Base-by-base conservation (phyloP, 1,140 invertebrate species). In the Mesaphorura yosii region DNA sequence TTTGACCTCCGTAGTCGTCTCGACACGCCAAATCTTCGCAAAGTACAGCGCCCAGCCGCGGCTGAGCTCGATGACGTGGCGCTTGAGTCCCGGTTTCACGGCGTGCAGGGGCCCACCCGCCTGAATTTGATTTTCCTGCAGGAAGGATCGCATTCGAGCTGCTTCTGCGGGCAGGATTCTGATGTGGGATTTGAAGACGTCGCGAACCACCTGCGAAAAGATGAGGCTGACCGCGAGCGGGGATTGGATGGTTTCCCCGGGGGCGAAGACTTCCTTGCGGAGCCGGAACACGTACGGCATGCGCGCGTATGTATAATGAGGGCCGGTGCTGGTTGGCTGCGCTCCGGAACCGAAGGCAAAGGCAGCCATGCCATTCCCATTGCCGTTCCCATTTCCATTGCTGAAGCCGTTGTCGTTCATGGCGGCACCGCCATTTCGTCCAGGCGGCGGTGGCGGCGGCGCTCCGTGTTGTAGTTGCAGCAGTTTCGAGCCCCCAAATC, bases 21-120 rank as follows among this genome's bases (percentile, higher is more conserved):
- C 83, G 2, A 91, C 86, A 0, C 86, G 80, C 69, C 91, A 96
- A 51, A 97, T 75, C 52, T 90, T 76, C 0, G 85, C 81, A 68
- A 98, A 97, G 70, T 97, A 98, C 20, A 88, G 76, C 0, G 89
- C 86, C 87, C 91, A 95, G 25, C 85, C 81, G 55, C 88, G 79
- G 0, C 91, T 91, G 71, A 89, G 78, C 51, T 95, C 90, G 7
- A 97, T 80, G 0, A 94, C 77, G 48, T 88, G 86, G 53, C 87
- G 81, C 70, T 96, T 95, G 6, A 90, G 80, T 14, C 83, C 79
- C 28, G 83, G 78, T 50, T 88, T 81, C 53, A 83, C 78, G 10
- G 25, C 46, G 57, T 81, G 79, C 7, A 78, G 78, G n/a, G n/a
- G n/a, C n/a, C n/a, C n/a, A n/a, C n/a, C n/a, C n/a, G n/a, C n/a